Evolutionary conservation across 92 coral and sea anemone species (phyloP), one percentile per base, ranked within the genome.

Genomic region (Heteractis magnifica): DNA sequence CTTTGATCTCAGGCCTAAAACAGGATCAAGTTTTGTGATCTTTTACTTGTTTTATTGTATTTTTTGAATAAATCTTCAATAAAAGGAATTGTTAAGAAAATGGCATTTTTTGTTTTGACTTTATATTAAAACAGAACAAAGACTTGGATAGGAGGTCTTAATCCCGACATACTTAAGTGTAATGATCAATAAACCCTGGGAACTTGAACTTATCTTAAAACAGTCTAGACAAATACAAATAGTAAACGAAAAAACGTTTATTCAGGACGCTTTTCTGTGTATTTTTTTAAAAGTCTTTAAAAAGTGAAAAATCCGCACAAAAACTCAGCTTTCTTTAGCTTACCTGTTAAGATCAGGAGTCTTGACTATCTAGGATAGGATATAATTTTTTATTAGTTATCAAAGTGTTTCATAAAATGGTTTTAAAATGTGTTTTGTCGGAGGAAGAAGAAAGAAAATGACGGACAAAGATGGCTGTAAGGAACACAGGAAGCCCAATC

Each of bases 31-130:
- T 6, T 6, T 23, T 71, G 6, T 52, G 21, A 52, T 52, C 65
- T 76, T 52, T 76, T 16, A 4, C 65, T 1, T 20, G 58, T 52
- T 76, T 65, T 76, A n/a, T 76, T 76, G 79, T 76, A 10, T 23
- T 68, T 50, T 51, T 0, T 52, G 44, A 76, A 52, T 52, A 52
- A 76, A 71, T n/a, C 3, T 68, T 26, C 3, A 52, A 76, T 49
- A 76, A 51, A 49, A 76, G 79, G 52, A 76, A 51, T 50, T 76
- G 52, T 20, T 51, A 76, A 50, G 58, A 50, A 75, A n/a, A 11
- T 50, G 78, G 53, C 3, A 5, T 50, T 74, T 76, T 76, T 52
- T 68, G 10, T 68, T 26, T 26, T 26, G 19, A 26, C 11, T 68
- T 8, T 26, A 0, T 26, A n/a, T 68, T 68, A 21, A 21, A 8